A percentile compares a stretch with the other conserved stretches of the same genome.
These are phyloP conservation scores for Cynopterus sphinx DNA, from an alignment of 2,797 vertebrate genomes.

Conservation along the genomic window DNA sequence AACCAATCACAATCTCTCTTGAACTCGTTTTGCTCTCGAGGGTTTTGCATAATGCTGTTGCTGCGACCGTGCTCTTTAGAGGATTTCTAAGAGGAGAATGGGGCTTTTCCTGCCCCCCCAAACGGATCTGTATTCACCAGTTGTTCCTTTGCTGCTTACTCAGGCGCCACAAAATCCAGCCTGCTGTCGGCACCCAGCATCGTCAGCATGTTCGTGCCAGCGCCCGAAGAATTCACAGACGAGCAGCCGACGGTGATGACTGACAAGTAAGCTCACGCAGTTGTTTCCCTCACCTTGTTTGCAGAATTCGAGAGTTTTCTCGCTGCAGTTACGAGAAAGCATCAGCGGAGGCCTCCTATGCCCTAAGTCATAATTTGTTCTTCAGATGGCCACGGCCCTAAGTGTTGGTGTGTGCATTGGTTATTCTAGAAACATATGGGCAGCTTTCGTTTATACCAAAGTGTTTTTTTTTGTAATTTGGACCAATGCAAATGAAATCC, in stretches of 20 bases:
- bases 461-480: not conserved
- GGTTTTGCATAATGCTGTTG: not conserved
- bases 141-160: not conserved
- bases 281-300: not conserved
- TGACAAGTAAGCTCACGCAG: slow-evolving; percentile 89
- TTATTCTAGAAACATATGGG: not conserved
- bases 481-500: not conserved
- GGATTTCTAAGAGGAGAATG: not conserved
- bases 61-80: not conserved
- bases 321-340: not conserved
- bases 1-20: not conserved
- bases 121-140: not conserved
- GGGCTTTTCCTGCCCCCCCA: not conserved
- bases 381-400: not conserved
- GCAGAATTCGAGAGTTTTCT: not conserved
- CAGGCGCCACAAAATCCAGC: slow-evolving; percentile 97
- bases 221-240: slow-evolving; percentile 98
- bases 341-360: not conserved
- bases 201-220: slow-evolving; percentile 98
- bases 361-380: not conserved
- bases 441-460: not conserved
- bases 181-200: slow-evolving; percentile 97
- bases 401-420: not conserved
- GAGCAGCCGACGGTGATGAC: slow-evolving; percentile 97
- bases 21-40: not conserved